Conservation (phyloP, 2,797 vertebrate species). For the Anabas testudineus region DNA sequence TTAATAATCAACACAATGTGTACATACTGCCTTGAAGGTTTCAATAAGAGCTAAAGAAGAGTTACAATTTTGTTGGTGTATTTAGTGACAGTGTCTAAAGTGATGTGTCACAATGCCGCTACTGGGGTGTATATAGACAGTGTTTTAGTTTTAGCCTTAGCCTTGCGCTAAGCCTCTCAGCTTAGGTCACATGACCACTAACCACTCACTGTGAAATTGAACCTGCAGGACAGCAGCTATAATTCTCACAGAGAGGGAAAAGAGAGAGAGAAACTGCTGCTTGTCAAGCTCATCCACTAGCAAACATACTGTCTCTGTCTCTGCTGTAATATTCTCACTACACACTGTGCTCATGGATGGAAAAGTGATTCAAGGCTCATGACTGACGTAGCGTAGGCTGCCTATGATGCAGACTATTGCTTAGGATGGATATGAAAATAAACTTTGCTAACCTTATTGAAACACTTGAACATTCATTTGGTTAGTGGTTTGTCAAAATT, state of each 20-base stretch:
- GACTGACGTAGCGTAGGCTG: neutral
- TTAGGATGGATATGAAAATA: neutral
- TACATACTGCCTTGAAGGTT: neutral
- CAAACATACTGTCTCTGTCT: conserved; percentile 24
- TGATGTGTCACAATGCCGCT: conserved; percentile 58
- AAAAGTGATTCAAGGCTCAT: conserved; percentile 8
- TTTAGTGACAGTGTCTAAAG: conserved; percentile 30
- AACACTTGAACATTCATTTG: conserved; percentile 2
- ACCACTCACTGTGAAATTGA: conserved; percentile 79
- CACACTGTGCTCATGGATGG: conserved; percentile 1
- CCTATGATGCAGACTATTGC: conserved; percentile 3
- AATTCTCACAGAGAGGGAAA: conserved; percentile 64
- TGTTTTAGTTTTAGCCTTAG: conserved; percentile 68
- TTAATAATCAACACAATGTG: neutral
- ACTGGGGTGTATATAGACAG: conserved; percentile 34
- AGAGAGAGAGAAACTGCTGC: conserved; percentile 41
- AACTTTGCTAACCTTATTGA: neutral
- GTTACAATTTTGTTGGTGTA: neutral
- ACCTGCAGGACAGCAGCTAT: conserved; percentile 63
- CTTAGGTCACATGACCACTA: conserved; percentile 79
- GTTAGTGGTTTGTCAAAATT: neutral
- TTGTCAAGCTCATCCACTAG: conserved; percentile 20
- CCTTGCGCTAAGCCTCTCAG: conserved; percentile 74
- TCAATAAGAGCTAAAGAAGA: neutral
- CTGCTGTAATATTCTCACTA: neutral